These are phyloP conservation scores for Catocala sponsa DNA, from an alignment of 2,888 invertebrate genomes.

Conservation along the genomic window DNA sequence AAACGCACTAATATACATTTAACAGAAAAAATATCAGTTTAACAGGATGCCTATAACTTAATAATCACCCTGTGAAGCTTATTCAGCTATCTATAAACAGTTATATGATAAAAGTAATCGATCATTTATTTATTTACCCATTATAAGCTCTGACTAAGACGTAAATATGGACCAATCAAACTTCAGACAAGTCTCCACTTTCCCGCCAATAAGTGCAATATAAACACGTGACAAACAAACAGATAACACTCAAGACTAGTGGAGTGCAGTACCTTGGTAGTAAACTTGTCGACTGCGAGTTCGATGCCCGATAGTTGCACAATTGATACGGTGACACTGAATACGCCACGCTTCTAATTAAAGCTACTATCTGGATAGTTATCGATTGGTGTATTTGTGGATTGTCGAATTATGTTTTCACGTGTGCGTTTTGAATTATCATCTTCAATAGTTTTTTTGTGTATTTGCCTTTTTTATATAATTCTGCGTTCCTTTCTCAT, in stretches of 20 bases:
- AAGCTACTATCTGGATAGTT: constrained; percentile 35
- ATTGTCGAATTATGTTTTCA: constrained; percentile 25
- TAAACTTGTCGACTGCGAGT: constrained; percentile 78
- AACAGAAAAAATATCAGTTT: no score
- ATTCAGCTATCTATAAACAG: no score
- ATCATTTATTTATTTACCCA: not conserved
- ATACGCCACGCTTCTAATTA: constrained; percentile 53
- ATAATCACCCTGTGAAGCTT: no score
- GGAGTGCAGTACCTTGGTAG: constrained; percentile 79
- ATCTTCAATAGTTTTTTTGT: not conserved
- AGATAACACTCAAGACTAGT: constrained; percentile 41
- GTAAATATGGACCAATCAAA: constrained; percentile 8
- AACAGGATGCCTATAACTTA: no score
- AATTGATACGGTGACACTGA: constrained; percentile 74
- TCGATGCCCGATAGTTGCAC: constrained; percentile 76
- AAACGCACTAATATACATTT: no score
- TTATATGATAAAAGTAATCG: no score
- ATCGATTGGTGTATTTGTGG: constrained; percentile 22
- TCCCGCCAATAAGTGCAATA: constrained; percentile 39
- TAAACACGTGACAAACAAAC: constrained; percentile 35
- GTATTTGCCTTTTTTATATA: not conserved
- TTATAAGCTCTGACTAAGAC: not conserved
- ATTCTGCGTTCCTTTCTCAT: no score
- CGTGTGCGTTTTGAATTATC: constrained; percentile 13
- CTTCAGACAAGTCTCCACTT: constrained; percentile 29